phyloP scores from a whole-genome alignment of 2,797 vertebrate genomes.

The Lagorchestes hirsutus region DNA sequence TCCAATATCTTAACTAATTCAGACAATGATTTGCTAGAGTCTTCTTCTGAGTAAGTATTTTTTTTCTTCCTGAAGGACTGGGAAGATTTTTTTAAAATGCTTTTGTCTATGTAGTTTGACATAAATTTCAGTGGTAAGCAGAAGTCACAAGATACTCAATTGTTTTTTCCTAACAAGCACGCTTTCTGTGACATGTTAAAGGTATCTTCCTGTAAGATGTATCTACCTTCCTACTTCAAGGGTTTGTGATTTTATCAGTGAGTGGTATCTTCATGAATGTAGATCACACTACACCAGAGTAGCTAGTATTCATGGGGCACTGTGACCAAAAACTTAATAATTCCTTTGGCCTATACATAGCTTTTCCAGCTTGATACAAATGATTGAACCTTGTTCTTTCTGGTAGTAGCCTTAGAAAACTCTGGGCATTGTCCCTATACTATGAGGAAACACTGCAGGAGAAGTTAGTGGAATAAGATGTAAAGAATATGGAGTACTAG shows the following conservation, averaged over 20 bases:
- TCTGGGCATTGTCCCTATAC: neutral
- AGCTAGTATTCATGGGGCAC: neutral
- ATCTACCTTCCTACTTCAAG: neutral
- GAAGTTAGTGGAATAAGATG: neutral
- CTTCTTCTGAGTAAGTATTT: conserved; percentile 91
- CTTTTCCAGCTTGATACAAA: neutral
- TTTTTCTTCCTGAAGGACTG: neutral
- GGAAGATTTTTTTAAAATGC: neutral
- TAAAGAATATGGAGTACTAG: neutral
- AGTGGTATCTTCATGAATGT: neutral
- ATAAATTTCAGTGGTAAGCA: neutral
- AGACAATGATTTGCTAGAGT: conserved; percentile 86
- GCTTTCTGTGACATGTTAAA: neutral
- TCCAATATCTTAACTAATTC: conserved; percentile 95
- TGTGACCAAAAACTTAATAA: neutral
- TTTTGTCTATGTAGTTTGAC: neutral
- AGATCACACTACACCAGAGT: neutral
- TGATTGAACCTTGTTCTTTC: neutral
- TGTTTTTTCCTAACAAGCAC: neutral
- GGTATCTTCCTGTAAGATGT: neutral
- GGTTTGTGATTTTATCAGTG: neutral
- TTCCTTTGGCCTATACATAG: neutral
- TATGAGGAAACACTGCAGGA: neutral
- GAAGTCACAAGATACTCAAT: neutral
- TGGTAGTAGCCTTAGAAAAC: neutral